These are phyloP conservation scores for Phaenicophaeus curvirostris DNA, from an alignment of 2,797 vertebrate genomes.

Conservation along the genomic window DNA sequence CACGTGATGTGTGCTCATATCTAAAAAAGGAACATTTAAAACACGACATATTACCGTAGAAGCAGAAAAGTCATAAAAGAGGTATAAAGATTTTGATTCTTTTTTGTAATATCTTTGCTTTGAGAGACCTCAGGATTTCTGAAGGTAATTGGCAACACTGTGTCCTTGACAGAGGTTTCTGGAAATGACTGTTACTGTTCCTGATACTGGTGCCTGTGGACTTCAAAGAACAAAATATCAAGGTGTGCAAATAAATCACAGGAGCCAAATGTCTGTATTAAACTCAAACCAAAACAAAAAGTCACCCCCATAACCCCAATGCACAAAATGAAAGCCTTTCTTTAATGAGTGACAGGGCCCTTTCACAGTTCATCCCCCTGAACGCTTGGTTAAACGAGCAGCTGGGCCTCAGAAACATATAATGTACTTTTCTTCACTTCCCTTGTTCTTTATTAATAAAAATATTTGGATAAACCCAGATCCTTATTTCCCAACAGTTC, in stretches of 20 bases:
- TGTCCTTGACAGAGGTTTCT: background rate
- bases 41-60: background rate
- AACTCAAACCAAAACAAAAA: background rate
- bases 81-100: background rate
- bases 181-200: background rate
- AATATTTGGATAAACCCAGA: constrained; percentile 72
- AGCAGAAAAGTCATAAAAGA: background rate
- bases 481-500: constrained; percentile 64
- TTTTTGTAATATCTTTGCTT: background rate
- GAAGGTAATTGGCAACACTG: background rate
- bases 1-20: background rate
- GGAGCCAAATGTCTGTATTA: background rate
- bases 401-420: background rate
- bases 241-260: constrained; percentile 10
- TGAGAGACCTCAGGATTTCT: background rate
- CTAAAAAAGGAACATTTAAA: background rate
- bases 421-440: constrained; percentile 7
- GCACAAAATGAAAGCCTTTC: background rate
- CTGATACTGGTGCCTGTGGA: background rate
- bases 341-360: background rate
- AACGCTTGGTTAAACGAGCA: background rate
- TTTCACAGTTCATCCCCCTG: background rate
- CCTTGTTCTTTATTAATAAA: constrained; percentile 61
- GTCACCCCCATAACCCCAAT: no score
- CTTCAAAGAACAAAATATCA: constrained; percentile 37